Base-by-base conservation (phyloP, 53 echinoderm and acorn worm species). In the Arbacia lixula region DNA sequence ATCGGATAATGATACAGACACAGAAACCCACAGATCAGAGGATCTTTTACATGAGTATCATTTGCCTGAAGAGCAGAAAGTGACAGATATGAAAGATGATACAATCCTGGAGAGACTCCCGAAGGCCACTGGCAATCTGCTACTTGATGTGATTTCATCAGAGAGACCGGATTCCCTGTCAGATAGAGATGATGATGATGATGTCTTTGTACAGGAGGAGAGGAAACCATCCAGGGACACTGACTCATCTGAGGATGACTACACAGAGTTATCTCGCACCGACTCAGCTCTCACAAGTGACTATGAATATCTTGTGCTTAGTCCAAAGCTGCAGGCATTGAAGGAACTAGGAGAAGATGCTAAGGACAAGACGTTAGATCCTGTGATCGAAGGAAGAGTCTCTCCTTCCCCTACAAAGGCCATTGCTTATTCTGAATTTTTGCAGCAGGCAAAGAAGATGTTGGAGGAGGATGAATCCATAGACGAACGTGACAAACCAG, bases 381-480 rank as follows among this genome's bases (percentile, higher is more conserved):
- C 63, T 17, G 33, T 63, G 8, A 5, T 63, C 16, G 82, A 81
- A 50, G 46, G 25, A 19, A 40, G 34, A 2, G 58, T 20, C 16
- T 43, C 50, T 28, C 30, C 62, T 8, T 62, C 82, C 50, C 82
- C 82, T 16, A 81, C 82, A 40, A 81, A 81, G 29, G 82, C 82
- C 16, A 42, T 81, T 30, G 42, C 49, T 6, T 81, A 63, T 33
- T 63, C 62, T 11, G 63, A 62, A 46, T 81, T 81, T 24, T 61
- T 81, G 43, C 82, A 81, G 19, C 16, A 64, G 41, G 64, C 82
- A 26, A 81, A 63, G 50, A 30, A 33, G 64, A 81, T 81, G 64
- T 33, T 81, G 46, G 82, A 61, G 43, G 82, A 81, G 10, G 82
- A 81, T 49, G 82, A 81, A 46, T 49, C 82, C n/a, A n/a, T n/a